A percentile compares a stretch with the other conserved stretches of the same genome.
Conservation (phyloP, 2,113 vertebrate species). For the Cyrtonyx montezumae region DNA sequence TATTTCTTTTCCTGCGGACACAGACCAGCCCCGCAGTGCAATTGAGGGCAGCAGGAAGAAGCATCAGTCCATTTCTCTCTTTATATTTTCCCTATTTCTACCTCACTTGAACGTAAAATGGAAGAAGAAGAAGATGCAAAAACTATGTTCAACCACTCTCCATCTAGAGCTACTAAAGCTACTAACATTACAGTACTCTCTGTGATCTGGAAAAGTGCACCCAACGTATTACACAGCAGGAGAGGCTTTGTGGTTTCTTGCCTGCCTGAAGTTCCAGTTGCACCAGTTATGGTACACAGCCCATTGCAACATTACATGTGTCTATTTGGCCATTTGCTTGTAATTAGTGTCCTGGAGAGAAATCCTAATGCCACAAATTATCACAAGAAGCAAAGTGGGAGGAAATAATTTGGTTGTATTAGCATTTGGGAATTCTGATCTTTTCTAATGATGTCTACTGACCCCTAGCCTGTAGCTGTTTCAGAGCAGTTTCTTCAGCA, state of each 20-base stretch:
- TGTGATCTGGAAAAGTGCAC: no score
- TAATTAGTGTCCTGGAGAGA: conserved; percentile 65
- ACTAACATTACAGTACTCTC: no score
- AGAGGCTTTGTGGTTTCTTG: background rate
- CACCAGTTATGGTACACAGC: background rate
- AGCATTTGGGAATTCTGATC: conserved; percentile 38
- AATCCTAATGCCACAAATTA: conserved; percentile 58
- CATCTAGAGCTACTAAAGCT: background rate
- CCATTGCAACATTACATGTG: background rate
- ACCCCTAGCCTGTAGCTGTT: conserved; percentile 40
- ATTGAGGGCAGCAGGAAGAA: background rate
- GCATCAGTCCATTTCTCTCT: background rate
- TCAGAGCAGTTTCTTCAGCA: conserved; percentile 15
- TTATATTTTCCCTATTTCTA: background rate
- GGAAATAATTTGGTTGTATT: conserved; percentile 64
- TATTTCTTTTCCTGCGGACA: background rate
- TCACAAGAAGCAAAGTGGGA: conserved; percentile 18
- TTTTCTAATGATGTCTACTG: conserved; percentile 50
- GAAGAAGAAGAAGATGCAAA: background rate
- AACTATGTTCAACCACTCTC: background rate
- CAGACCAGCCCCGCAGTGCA: background rate
- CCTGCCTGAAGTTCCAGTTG: background rate
- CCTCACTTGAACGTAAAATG: background rate
- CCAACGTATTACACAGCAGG: background rate
- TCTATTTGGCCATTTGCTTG: conserved; percentile 53